Percentiles rank a stretch among this genome's conserved stretches.
These are phyloP conservation scores for Andricus quercusramuli DNA, from an alignment of 2,888 invertebrate species.

Conservation along the genomic window DNA sequence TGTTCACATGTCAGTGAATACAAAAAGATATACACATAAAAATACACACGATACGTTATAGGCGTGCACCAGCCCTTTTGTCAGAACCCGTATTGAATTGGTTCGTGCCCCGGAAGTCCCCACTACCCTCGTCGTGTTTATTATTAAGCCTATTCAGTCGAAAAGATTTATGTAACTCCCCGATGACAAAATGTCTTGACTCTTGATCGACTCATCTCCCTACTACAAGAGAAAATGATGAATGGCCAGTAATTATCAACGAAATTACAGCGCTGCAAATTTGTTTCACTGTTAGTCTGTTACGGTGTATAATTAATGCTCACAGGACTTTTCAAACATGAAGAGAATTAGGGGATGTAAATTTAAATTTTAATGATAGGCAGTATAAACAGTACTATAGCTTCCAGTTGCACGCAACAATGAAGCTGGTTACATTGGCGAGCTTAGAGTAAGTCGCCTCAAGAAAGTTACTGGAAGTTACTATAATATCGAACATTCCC, in stretches of 20 bases:
- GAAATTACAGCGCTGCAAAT: slow-evolving; percentile 29
- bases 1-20: slow-evolving; percentile 15
- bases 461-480: no score
- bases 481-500: no score
- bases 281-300: slow-evolving; percentile 24
- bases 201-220: slow-evolving; percentile 34
- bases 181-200: slow-evolving; percentile 46
- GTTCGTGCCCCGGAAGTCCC: slow-evolving; percentile 35
- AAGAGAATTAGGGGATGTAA: slow-evolving; percentile 21
- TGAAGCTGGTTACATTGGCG: no score
- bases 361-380: slow-evolving; percentile 25
- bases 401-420: no score
- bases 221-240: slow-evolving; percentile 23
- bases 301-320: slow-evolving; percentile 27
- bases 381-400: slow-evolving; percentile 11
- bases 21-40: neutral
- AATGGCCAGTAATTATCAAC: slow-evolving; percentile 37
- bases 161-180: slow-evolving; percentile 46
- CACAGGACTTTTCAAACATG: slow-evolving; percentile 4
- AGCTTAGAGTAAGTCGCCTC: no score
- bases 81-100: slow-evolving; percentile 40
- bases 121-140: slow-evolving; percentile 38
- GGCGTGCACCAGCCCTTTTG: slow-evolving; percentile 39
- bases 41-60: neutral
- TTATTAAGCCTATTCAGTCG: slow-evolving; percentile 47